These are phyloP conservation scores for Philaenus spumarius DNA, from an alignment of 1,140 invertebrate genomes.

Conservation along the genomic window DNA sequence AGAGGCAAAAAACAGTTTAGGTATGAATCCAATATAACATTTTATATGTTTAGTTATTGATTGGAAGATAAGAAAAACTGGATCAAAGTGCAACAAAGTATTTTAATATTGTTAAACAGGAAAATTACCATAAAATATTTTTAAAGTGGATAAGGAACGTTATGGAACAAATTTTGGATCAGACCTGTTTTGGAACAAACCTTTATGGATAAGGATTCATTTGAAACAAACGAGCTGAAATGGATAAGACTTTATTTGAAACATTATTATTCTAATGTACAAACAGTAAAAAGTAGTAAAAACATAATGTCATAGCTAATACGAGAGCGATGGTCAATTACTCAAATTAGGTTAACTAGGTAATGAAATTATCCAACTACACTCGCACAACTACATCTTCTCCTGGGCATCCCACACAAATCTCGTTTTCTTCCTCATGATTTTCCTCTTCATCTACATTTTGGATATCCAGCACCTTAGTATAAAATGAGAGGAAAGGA, in stretches of 20 bases:
- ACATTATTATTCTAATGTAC: slow-evolving; percentile 2
- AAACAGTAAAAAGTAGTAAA: slow-evolving; percentile 3
- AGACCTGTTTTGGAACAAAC: slow-evolving; percentile 1
- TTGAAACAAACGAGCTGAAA: slow-evolving; percentile 5
- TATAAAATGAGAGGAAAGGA: slow-evolving; percentile 1
- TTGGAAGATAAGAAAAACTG: too few species aligned
- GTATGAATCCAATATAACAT: too few species aligned
- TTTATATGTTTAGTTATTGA: too few species aligned
- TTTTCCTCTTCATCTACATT: slow-evolving; percentile 2
- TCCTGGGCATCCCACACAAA: background rate
- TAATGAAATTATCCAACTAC: background rate
- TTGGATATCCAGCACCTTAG: background rate
- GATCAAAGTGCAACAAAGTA: too few species aligned
- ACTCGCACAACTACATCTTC: background rate
- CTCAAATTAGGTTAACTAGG: background rate
- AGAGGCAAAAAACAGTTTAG: too few species aligned
- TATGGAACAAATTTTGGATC: slow-evolving; percentile 3
- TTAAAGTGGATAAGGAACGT: too few species aligned
- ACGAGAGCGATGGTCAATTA: background rate
- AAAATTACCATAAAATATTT: too few species aligned
- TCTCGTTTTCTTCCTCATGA: slow-evolving; percentile 2
- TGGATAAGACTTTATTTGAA: slow-evolving; percentile 3
- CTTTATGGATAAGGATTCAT: background rate
- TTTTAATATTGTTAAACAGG: too few species aligned
- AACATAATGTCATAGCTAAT: background rate